These are phyloP conservation scores for Ctenochaetus hawaiiensis DNA, from an alignment of 2,797 vertebrate species.

Conservation along the genomic window DNA sequence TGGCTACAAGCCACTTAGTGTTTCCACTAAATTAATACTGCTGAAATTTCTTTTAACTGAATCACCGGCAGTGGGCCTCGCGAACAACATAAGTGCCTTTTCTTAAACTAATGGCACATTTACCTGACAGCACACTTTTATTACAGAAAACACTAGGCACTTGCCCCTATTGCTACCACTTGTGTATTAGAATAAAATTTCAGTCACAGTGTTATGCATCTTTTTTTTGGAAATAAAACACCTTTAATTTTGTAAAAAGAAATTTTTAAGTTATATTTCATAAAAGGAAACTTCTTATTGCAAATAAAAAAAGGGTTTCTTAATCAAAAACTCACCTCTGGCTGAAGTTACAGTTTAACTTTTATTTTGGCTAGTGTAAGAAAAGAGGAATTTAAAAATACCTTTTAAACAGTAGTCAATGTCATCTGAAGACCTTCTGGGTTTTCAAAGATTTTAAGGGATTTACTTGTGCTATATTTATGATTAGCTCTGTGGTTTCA, in stretches of 20 bases:
- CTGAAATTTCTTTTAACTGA: constrained; percentile 16
- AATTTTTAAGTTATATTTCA: no score
- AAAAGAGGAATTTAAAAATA: background rate
- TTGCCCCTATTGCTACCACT: constrained; percentile 28
- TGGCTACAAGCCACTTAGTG: background rate
- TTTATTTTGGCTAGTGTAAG: background rate
- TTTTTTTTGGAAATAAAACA: background rate
- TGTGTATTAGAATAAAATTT: constrained; percentile 2
- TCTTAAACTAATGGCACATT: constrained; percentile 22
- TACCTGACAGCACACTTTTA: constrained; percentile 25
- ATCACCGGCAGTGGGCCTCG: constrained; percentile 5
- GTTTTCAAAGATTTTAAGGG: background rate
- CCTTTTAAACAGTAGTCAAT: background rate
- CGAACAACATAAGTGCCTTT: background rate
- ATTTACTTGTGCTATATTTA: background rate
- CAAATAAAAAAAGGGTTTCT: no score
- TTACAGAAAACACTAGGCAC: background rate
- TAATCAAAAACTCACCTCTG: no score
- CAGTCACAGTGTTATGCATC: background rate
- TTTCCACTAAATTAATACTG: constrained; percentile 13
- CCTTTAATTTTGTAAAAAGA: background rate
- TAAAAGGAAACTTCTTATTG: background rate
- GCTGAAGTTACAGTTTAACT: no score
- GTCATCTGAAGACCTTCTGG: no score
- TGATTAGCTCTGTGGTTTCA: background rate